These are phyloP conservation scores for Morone saxatilis DNA, from an alignment of 2,113 vertebrate species.

Conservation along the genomic window DNA sequence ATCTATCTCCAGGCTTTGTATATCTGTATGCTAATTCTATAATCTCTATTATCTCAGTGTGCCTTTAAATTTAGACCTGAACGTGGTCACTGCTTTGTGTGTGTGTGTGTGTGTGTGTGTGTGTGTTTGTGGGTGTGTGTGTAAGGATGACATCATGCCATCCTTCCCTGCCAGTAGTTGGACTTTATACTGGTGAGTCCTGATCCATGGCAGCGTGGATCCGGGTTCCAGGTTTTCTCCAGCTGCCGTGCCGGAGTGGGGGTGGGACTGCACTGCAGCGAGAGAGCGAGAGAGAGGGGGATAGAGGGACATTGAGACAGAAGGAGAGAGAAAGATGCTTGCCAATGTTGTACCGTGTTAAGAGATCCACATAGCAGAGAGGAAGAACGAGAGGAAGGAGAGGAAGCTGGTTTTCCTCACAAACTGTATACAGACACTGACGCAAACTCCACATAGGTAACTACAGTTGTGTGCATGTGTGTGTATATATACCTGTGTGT, in stretches of 20 bases:
- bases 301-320: slow-evolving; percentile 11
- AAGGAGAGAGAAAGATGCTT: slow-evolving; percentile 38
- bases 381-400: slow-evolving; percentile 45
- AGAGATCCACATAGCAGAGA: slow-evolving; percentile 50
- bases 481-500: slow-evolving; percentile 16
- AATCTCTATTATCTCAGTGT: slow-evolving; percentile 22
- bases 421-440: slow-evolving; percentile 45
- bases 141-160: slow-evolving; percentile 63
- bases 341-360: slow-evolving; percentile 35
- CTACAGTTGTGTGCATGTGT: slow-evolving; percentile 24
- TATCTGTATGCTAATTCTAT: slow-evolving; percentile 20
- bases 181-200: slow-evolving; percentile 58
- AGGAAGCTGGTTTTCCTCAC: slow-evolving; percentile 40
- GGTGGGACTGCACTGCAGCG: slow-evolving; percentile 81
- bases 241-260: slow-evolving; percentile 68
- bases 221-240: slow-evolving; percentile 76
- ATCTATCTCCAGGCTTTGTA: slow-evolving; percentile 15
- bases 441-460: slow-evolving; percentile 65
- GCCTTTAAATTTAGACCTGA: slow-evolving; percentile 6
- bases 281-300: slow-evolving; percentile 47
- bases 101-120: slow-evolving; percentile 1
- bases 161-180: slow-evolving; percentile 13
- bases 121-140: slow-evolving; percentile 8
- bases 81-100: background rate
- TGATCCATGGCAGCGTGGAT: slow-evolving; percentile 48